A percentile compares a stretch with the other conserved stretches of the same genome.
phyloP scores from a whole-genome alignment of 64 coral and sea anemone genomes.

The Stichodactyla helianthus region DNA sequence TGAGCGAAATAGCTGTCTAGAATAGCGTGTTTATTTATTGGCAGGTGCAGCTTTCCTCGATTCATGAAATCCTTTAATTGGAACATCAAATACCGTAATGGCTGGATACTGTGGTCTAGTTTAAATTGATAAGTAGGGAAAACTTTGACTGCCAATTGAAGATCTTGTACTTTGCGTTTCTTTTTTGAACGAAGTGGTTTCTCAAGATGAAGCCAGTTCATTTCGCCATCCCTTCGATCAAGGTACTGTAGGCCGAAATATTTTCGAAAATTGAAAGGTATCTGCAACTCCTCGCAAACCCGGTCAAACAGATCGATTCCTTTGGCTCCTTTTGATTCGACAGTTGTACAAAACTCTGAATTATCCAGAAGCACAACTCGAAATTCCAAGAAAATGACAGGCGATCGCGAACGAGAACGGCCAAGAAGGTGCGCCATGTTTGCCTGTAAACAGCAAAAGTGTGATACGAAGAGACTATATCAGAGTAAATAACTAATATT shows the following conservation, averaged over 20 bases:
- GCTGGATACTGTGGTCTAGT: conserved; percentile 19
- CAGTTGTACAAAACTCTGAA: conserved; percentile 54
- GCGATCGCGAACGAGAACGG: not conserved
- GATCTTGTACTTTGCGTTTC: conserved; percentile 37
- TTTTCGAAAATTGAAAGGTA: conserved; percentile 36
- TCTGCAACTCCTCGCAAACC: conserved; percentile 59
- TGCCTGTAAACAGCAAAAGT: not conserved
- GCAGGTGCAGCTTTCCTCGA: conserved; percentile 62
- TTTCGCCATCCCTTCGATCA: conserved; percentile 66
- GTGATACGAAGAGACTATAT: not conserved
- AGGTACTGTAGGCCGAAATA: conserved; percentile 81
- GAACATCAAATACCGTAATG: not conserved
- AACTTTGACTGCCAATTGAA: conserved; percentile 75
- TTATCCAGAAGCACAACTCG: conserved; percentile 80
- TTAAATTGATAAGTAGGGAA: conserved; percentile 56
- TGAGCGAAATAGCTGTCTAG: conserved; percentile 80
- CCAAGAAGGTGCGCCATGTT: not conserved
- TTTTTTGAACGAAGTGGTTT: conserved; percentile 47
- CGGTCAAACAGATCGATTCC: conserved; percentile 56
- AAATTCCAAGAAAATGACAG: conserved; percentile 36
- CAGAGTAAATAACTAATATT: not conserved
- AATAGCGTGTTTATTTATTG: conserved; percentile 49
- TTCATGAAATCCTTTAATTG: conserved; percentile 36
- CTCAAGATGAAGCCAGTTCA: conserved; percentile 65
- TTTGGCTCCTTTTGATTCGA: conserved; percentile 30